Base-by-base conservation (phyloP, 2,797 vertebrate genomes). In the Chromis chromis region DNA sequence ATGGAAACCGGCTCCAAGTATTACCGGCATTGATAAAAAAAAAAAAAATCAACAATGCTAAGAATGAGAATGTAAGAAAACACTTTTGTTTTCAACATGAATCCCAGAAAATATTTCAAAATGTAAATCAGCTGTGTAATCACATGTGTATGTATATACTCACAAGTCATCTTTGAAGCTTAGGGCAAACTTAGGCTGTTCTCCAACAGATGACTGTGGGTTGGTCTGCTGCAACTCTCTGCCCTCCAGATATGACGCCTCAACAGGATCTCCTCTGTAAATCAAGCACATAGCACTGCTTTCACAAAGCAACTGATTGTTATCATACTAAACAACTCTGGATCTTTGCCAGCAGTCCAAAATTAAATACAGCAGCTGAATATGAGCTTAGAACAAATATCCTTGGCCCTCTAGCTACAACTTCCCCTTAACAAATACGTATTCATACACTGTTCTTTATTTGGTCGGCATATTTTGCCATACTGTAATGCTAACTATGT, bases 101-200 rank as follows among this genome's bases (percentile, higher is more conserved):
- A 3, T 36, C 19, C 6, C 39, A 42, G 39, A 39, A 6, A 56
- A 59, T 54, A 17, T 17, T 49, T 2, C 39, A 52, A 28, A 62
- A 24, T 14, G 60, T 4, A 16, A 27, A 58, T 72, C 17, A 67
- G 3, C 10, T 67, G 31, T 24, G 0, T 61, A 7, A 56, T 1
- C 14, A 25, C 3, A 14, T 36, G 14, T 36, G 14, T 1, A 56
- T 46, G 2, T 22, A 11, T 42, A 77, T 66, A 96, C 97, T 97
- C 85, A 99, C 97, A 91, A 33, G 68, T 96, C 95, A 91, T 96
- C 95, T 76, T 71, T 94, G 81, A 96, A 96, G 81, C 92, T 95
- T 25, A 98, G 94, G 2, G 93, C 80, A 86, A 96, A 94, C 76
- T 87, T 96, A 53, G 88, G 88, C 70, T 90, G 73, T 28, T 90